Base-by-base conservation (phyloP, 2,888 invertebrate genomes). In the Prosopocoilus inquinatus region DNA sequence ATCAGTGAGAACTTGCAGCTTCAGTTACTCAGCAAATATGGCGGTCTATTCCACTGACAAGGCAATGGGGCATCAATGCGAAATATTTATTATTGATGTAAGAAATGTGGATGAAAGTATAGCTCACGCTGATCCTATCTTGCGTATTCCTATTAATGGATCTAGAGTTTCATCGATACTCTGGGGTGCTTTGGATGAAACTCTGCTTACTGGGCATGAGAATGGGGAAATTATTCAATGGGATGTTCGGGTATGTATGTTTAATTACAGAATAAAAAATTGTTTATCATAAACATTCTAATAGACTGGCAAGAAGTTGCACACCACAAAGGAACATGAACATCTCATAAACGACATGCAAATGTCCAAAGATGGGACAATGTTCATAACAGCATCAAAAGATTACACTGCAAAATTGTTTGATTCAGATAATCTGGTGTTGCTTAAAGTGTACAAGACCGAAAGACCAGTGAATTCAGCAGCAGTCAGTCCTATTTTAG, bases 401-500 rank as follows among this genome's bases (percentile, higher is more conserved):
- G 99, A 99, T 77, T 88, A 91, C 67, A 94, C 97, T 0, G 94
- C 99, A 0, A 96, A 96, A 78, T 80, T 98, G 8, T 97, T 95
- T 75, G 97, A 98, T 75, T 87, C 91, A 0, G 89, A 89, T 61
- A 88, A 91, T 9, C 79, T 99, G 55, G 86, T 92, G 75, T 84
- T 89, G 39, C 78, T 97, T 60, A 99, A 99, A 76, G 92, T 92
- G 4, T 99, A 96, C 80, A 96, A 95, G 80, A 98, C 98, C 0
- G 98, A 98, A 73, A 83, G 98, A 62, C 98, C 97, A 0, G 94
- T 99, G 0, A 99, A 99, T 77, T 98, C 98, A 0, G 99, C 98
- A 0, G 91, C 97, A 1, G 90, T 99, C 60, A 96, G 97, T 61
- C 98, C 99, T 0, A 90, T 93, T 63, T 80, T 88, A 53, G 96